Base-by-base conservation (phyloP, 2,888 invertebrate species). In the Bembecia ichneumoniformis region DNA sequence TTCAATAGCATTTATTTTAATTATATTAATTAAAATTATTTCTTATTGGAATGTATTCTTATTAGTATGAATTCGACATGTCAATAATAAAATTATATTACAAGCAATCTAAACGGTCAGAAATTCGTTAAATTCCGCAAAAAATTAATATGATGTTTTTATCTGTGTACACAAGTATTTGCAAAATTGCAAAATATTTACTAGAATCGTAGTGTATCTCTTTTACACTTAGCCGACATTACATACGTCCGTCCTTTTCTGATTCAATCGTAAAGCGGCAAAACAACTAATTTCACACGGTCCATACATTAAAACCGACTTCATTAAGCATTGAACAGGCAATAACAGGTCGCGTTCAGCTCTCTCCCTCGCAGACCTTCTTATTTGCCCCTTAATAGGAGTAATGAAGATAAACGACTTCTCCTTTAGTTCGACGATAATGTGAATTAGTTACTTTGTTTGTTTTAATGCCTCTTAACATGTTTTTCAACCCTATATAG, bases 321-420 rank as follows among this genome's bases (percentile, higher is more conserved):
- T 75, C 71, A 77, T 78, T 77, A 73, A 67, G 66, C 66, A 74
- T 76, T 71, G 74, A 74, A 65, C 66, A 63, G 69, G 71, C 68
- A 74, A 74, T 76, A 76, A 71, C 70, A 69, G 64, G 58, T 59
- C 51, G 66, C 65, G 73, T 71, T 69, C 69, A 68, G 69, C 63
- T 57, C 49, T 51, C 55, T 54, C 53, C 60, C 54, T 55, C 52
- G 49, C 50, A 17, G 14, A 40, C 52, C 48, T 45, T 52, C 49
- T 49, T 47, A 36, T 35, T 34, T 34, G 43, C 54, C 48, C 47
- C 48, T 53, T 60, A 61, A 59, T 59, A 53, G 54, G 51, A 54
- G 57, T 60, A 66, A 66, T 64, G 64, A 64, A 66, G 64, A 66
- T 52, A 55, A 56, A 64, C 60, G 61, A 53, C 55, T 49, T 51